These are phyloP conservation scores for Synergus umbraculus DNA, from an alignment of 2,888 invertebrate genomes.

Conservation along the genomic window DNA sequence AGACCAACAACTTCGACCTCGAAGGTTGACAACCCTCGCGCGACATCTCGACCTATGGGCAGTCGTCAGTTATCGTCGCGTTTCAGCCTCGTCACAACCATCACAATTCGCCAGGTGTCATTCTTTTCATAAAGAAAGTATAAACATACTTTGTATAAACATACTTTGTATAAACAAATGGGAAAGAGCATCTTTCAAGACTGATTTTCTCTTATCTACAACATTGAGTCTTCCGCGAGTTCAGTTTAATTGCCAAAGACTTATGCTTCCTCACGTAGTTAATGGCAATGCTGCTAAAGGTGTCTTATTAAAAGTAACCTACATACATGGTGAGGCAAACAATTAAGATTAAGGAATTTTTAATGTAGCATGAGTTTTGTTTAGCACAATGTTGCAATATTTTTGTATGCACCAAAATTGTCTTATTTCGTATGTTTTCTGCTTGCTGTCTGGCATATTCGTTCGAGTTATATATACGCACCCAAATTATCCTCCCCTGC, in stretches of 20 bases:
- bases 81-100: too few relatives aligned
- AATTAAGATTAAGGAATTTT: neutral
- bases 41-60: neutral
- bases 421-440: neutral
- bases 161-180: neutral
- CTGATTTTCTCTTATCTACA: neutral
- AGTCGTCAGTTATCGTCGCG: neutral
- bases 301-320: neutral
- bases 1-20: neutral
- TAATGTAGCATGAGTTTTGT: neutral
- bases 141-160: neutral
- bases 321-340: neutral
- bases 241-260: neutral
- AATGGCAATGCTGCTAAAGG: neutral
- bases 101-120: neutral
- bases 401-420: neutral
- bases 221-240: neutral
- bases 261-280: neutral
- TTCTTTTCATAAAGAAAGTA: too few relatives aligned
- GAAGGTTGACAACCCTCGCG: neutral
- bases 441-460: conserved; percentile 1
- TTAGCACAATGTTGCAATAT: neutral
- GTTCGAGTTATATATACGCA: neutral
- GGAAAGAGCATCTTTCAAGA: neutral
- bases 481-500: neutral